Evolutionary conservation across 1,140 invertebrate species (phyloP).

Genomic region (Nixonia krombeini): DNA sequence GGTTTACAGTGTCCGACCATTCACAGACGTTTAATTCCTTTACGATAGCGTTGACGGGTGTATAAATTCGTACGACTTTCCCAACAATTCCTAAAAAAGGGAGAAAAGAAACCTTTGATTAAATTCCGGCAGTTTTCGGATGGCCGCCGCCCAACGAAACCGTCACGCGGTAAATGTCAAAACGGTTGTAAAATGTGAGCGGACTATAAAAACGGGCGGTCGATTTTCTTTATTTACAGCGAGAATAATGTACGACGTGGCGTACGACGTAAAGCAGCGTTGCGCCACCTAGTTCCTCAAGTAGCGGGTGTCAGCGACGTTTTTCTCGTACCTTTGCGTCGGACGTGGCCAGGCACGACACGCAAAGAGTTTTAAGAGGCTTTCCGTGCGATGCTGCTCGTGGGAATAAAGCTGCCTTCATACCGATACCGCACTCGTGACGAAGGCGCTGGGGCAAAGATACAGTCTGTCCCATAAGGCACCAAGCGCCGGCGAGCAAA

Average conservation of each 20-base stretch:
- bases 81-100: conserved; percentile 7
- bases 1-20: conserved; percentile 56
- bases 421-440: conserved; percentile 14
- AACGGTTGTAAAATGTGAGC: no score
- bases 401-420: conserved; percentile 36
- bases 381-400: conserved; percentile 51
- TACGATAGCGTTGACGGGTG: conserved; percentile 51
- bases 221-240: background rate
- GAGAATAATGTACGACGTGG: background rate
- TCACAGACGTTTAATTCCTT: conserved; percentile 61
- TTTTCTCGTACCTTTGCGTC: conserved; percentile 36
- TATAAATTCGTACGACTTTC: conserved; percentile 35
- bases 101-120: background rate
- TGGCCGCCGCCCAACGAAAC: conserved; percentile 23
- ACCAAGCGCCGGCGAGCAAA: no score
- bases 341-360: conserved; percentile 33
- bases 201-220: no score
- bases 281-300: conserved; percentile 17
- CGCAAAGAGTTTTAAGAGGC: conserved; percentile 58
- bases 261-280: conserved; percentile 3
- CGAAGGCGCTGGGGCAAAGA: conserved; percentile 31
- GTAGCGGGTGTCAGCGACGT: conserved; percentile 21
- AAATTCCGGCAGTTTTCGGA: no score
- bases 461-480: no score
- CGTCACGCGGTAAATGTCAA: conserved; percentile 17